Base-by-base conservation (phyloP, 2,888 invertebrate species). In the Galeopsomyia nigrocyanea region DNA sequence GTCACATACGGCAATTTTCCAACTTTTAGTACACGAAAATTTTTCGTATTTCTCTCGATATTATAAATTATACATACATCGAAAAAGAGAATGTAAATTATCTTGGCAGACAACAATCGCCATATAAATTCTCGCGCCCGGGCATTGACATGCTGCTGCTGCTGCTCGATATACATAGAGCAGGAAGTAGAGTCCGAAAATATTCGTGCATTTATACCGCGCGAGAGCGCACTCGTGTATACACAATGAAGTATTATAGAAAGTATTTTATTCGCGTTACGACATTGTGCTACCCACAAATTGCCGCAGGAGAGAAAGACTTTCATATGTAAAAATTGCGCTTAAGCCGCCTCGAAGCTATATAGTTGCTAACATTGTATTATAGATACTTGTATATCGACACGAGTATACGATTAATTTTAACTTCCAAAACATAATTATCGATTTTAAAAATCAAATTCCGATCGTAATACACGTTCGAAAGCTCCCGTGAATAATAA, bases 201-300 rank as follows among this genome's bases (percentile, higher is more conserved):
- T 67, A 71, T 67, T 67, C 71, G 51, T 55, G 26, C 68, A 55
- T 31, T n/a, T 72, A 63, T 68, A 72, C 68, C 53, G 46, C 57
- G 47, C 31, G 22, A 63, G 51, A 50, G 47, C 31, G 21, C 67
- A 39, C 72, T 72, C 67, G n/a, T n/a, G n/a, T n/a, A n/a, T n/a
- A n/a, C 5, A 63, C 68, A 67, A 71, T 63, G 72, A 55, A 64
- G 68, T 55, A 60, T 68, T 69, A 69, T 73, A 73, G 73, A 73
- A 73, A 73, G 73, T 73, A 65, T 60, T 68, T 68, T 73, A 73
- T 65, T 69, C 65, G 60, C 60, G 64, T 65, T 64, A 73, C 68
- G 61, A 69, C 68, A 73, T 68, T 66, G 56, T 56, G 56, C 68
- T 68, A 50, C 56, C 56, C 39, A 66, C 69, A 73, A 68, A 65